Conservation (phyloP, 2,113 vertebrate genomes). For the Amphiprion ocellaris region DNA sequence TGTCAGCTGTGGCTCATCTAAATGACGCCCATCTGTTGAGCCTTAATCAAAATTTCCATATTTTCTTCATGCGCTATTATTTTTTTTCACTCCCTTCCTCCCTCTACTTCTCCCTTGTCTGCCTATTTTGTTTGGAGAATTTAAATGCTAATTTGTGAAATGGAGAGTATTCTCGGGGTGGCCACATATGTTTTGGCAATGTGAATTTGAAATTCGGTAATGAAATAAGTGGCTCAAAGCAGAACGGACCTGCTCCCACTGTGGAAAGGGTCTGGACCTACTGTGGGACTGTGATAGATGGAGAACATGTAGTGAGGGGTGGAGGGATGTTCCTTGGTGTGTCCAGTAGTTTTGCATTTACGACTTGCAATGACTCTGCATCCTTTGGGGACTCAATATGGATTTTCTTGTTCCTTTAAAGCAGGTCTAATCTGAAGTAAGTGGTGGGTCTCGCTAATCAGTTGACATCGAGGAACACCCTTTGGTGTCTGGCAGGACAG, state of each 20-base stretch:
- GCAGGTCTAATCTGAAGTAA: constrained; percentile 73
- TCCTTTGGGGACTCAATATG: constrained; percentile 74
- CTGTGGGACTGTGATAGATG: constrained; percentile 34
- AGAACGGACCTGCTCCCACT: constrained; percentile 23
- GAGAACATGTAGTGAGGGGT: constrained; percentile 23
- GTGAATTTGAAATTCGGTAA: constrained; percentile 64
- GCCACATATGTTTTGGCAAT: constrained; percentile 54
- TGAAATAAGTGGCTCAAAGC: constrained; percentile 61
- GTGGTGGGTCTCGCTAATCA: constrained; percentile 69
- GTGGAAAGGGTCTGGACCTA: constrained; percentile 46
- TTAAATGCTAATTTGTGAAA: constrained; percentile 70
- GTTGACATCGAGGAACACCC: constrained; percentile 68
- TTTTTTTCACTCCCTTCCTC: constrained; percentile 11
- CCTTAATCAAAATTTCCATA: constrained; percentile 73
- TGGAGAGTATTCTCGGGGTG: constrained; percentile 49
- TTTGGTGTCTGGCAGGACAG: constrained; percentile 68
- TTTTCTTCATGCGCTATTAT: constrained; percentile 65
- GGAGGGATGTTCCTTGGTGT: not conserved
- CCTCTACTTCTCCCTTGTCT: constrained; percentile 14
- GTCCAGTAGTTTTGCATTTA: constrained; percentile 19
- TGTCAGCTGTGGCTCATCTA: constrained; percentile 69
- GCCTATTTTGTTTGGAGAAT: constrained; percentile 58
- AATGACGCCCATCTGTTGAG: constrained; percentile 76
- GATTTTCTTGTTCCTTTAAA: constrained; percentile 76
- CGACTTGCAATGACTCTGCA: constrained; percentile 50